These are phyloP conservation scores for Antheraea assamensis DNA, from an alignment of 2,888 invertebrate genomes.

Conservation along the genomic window DNA sequence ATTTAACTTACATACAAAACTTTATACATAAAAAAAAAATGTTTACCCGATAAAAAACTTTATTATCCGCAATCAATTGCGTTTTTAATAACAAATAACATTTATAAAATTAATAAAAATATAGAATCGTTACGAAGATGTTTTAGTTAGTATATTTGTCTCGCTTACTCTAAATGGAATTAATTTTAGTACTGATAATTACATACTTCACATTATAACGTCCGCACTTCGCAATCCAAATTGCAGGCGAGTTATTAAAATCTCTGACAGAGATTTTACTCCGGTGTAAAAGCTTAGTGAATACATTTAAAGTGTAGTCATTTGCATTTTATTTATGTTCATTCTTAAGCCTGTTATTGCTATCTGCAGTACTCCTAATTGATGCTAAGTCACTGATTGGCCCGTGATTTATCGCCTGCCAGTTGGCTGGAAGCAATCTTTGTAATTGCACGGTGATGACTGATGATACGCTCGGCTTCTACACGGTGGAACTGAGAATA, in stretches of 20 bases:
- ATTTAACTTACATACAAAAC: no score
- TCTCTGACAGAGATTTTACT: neutral
- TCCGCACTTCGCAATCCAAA: no score
- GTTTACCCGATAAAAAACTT: no score
- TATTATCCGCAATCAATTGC: no score
- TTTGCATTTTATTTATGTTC: neutral
- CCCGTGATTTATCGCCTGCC: conserved; percentile 25
- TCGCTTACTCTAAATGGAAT: neutral
- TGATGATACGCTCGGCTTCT: conserved; percentile 11
- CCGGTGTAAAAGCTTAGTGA: neutral
- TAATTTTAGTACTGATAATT: no score
- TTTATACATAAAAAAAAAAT: no score
- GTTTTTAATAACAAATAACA: no score
- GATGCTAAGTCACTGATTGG: conserved; percentile 26
- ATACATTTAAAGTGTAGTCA: no score
- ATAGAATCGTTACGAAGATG: no score
- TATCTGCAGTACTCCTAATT: conserved; percentile 16
- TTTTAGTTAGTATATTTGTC: neutral
- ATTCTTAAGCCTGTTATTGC: neutral
- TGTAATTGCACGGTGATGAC: conserved; percentile 23
- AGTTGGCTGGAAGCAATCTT: conserved; percentile 16
- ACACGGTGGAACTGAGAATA: neutral
- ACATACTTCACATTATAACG: neutral
- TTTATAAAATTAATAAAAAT: no score
- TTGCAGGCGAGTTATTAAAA: no score